Percentiles rank a stretch among this genome's conserved stretches.
Conservation (phyloP, 2,888 invertebrate species). For the Linyphia triangularis region DNA sequence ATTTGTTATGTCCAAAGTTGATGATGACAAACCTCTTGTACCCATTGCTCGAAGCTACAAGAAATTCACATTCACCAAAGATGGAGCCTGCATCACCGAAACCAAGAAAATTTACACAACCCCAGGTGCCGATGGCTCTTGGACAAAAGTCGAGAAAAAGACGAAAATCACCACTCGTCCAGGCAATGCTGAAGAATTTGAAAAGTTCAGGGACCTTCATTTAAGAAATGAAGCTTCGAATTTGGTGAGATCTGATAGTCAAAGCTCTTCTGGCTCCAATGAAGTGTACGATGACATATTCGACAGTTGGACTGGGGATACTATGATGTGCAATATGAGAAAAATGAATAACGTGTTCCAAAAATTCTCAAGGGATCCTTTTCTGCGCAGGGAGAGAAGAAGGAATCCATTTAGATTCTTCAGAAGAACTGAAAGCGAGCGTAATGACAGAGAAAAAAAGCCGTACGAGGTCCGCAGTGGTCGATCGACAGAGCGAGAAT, state of each 20-base stretch:
- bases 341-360: conserved; percentile 75
- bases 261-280: conserved; percentile 77
- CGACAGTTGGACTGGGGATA: conserved; percentile 77
- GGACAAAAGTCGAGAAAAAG: conserved; percentile 77
- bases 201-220: conserved; percentile 65
- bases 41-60: conserved; percentile 77
- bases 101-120: conserved; percentile 76
- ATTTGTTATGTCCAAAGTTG: conserved; percentile 36
- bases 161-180: conserved; percentile 74
- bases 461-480: conserved; percentile 49
- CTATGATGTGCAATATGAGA: conserved; percentile 76
- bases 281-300: conserved; percentile 77
- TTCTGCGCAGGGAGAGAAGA: conserved; percentile 67
- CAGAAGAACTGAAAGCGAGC: conserved; percentile 75
- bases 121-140: conserved; percentile 76
- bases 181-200: conserved; percentile 70
- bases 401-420: conserved; percentile 66
- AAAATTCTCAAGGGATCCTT: conserved; percentile 72
- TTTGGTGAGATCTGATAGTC: conserved; percentile 76
- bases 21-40: conserved; percentile 71
- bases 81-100: conserved; percentile 77
- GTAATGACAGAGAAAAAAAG: conserved; percentile 73
- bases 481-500: conserved; percentile 56
- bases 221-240: conserved; percentile 54
- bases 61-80: conserved; percentile 77